phyloP scores from a whole-genome alignment of 2,888 invertebrate genomes.

The Palloptera scutellata region DNA sequence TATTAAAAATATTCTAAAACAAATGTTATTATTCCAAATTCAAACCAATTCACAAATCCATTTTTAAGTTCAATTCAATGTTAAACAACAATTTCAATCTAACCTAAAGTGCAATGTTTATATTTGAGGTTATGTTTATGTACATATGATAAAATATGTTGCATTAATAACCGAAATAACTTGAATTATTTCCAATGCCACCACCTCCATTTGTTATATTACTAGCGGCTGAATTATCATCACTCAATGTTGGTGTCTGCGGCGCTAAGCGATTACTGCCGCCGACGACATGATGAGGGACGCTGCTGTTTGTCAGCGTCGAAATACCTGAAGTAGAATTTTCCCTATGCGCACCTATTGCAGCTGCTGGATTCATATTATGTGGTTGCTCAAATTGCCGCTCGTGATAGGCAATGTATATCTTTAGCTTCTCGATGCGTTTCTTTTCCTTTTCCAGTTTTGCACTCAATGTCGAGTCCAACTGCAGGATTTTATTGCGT shows the following conservation, averaged over 20 bases:
- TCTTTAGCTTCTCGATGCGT: constrained; percentile 35
- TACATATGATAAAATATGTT: no score
- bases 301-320: background rate
- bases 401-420: constrained; percentile 38
- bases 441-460: constrained; percentile 32
- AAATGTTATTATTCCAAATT: no score
- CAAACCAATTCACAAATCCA: no score
- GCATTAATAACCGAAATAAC: no score
- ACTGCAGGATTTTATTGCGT: constrained; percentile 17
- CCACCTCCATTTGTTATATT: background rate
- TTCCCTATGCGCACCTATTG: constrained; percentile 1
- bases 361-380: constrained; percentile 27
- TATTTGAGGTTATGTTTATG: no score
- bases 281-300: background rate
- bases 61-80: no score
- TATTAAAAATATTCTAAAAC: no score
- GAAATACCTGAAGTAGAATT: background rate
- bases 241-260: background rate
- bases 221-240: background rate
- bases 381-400: constrained; percentile 35
- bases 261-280: background rate
- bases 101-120: no score
- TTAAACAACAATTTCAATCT: no score
- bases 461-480: constrained; percentile 18
- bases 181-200: no score